Percentiles rank a stretch among this genome's conserved stretches.
Evolutionary conservation across 2,113 vertebrate genomes (phyloP).

Genomic region (Phaetusa simplex): DNA sequence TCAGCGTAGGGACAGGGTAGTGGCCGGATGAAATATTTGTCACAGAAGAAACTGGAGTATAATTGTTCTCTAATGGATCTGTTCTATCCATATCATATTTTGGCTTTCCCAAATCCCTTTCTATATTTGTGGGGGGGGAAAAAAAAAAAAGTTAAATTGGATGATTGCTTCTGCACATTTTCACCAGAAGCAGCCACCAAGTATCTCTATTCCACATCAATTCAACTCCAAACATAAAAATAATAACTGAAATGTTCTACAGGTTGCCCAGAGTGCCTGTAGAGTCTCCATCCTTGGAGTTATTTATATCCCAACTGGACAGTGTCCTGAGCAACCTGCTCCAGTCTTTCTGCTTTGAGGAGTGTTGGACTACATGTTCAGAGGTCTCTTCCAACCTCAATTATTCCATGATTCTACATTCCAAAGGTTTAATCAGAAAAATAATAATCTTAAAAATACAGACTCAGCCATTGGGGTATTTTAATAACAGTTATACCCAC

Average conservation of each 20-base stretch:
- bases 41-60: slow-evolving; percentile 81
- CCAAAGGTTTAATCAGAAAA: not conserved
- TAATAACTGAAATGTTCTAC: rapidly evolving
- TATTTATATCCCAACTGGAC: not conserved
- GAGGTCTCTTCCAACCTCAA: not conserved
- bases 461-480: not conserved
- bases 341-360: not conserved
- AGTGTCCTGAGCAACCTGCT: not conserved
- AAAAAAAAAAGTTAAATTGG: not conserved
- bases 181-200: not conserved
- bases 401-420: not conserved
- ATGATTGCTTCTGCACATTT: not conserved
- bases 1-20: slow-evolving; percentile 91
- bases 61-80: slow-evolving; percentile 83
- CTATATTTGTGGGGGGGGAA: slow-evolving; percentile 68
- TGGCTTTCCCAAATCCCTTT: slow-evolving; percentile 88
- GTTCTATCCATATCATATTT: slow-evolving; percentile 90
- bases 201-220: not conserved
- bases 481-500: not conserved
- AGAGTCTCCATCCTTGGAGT: not conserved
- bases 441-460: not conserved
- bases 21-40: slow-evolving; percentile 84
- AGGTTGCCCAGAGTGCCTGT: not conserved
- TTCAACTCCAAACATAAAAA: not conserved
- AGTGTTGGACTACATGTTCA: not conserved